Percentiles rank a stretch among this genome's conserved stretches.
phyloP scores from a whole-genome alignment of 2,797 vertebrate genomes.

The Neoniphon sammara region DNA sequence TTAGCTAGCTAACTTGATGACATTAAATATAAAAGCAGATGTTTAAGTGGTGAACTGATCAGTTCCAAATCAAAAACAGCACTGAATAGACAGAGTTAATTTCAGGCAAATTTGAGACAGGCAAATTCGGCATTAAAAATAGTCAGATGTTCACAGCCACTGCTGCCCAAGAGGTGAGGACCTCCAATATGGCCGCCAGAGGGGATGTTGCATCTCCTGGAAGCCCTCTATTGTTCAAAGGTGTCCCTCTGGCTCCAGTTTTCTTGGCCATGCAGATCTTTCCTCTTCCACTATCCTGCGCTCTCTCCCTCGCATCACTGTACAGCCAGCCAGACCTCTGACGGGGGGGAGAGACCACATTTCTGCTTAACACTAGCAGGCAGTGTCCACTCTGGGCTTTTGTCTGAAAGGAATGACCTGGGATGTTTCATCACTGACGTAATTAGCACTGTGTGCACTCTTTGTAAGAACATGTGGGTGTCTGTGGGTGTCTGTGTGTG shows the following conservation, averaged over 20 bases:
- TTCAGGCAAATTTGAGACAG: too few relatives aligned
- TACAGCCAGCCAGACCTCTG: not conserved
- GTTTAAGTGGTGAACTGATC: too few relatives aligned
- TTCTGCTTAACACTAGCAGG: not conserved
- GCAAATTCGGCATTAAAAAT: too few relatives aligned
- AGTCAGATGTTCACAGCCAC: too few relatives aligned
- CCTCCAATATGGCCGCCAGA: too few relatives aligned
- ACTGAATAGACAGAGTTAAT: too few relatives aligned
- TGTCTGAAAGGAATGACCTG: not conserved
- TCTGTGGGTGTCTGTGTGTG: too few relatives aligned
- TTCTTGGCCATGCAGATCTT: slow-evolving; percentile 14
- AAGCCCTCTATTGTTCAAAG: slow-evolving; percentile 6
- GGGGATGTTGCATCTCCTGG: slow-evolving; percentile 4
- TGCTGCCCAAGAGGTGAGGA: too few relatives aligned
- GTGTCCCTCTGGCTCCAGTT: slow-evolving; percentile 19
- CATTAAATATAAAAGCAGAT: too few relatives aligned
- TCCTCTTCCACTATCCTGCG: slow-evolving; percentile 13
- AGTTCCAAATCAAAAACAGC: too few relatives aligned
- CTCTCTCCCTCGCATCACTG: slow-evolving; percentile 15
- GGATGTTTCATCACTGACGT: not conserved
- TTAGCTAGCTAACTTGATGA: too few relatives aligned
- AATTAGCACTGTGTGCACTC: not conserved
- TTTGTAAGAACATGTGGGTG: slow-evolving; percentile 27
- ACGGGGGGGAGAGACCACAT: not conserved
- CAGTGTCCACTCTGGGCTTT: not conserved